Conservation (phyloP, 2,797 vertebrate species). For the Sebastes matsubarae region DNA sequence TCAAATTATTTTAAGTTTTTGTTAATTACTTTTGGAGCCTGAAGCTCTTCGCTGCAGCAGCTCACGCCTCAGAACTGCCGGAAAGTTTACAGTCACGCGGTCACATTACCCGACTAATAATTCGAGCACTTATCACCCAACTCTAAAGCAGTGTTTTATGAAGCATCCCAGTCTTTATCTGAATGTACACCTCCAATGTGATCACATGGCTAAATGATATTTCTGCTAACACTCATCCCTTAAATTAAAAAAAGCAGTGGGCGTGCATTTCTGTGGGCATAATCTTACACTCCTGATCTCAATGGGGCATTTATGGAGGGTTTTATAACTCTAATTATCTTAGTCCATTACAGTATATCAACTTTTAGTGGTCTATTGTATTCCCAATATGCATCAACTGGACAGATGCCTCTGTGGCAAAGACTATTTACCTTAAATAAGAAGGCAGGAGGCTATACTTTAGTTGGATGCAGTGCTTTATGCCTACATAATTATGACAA, state of each 20-base stretch:
- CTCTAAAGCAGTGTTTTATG: constrained; percentile 84
- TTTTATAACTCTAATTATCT: constrained; percentile 89
- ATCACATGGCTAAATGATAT: constrained; percentile 83
- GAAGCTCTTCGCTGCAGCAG: constrained; percentile 75
- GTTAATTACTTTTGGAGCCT: constrained; percentile 87
- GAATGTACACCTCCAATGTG: constrained; percentile 84
- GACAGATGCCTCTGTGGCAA: constrained; percentile 72
- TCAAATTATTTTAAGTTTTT: constrained; percentile 87
- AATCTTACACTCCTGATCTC: constrained; percentile 83
- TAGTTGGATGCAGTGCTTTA: constrained; percentile 45
- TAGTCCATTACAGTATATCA: constrained; percentile 85
- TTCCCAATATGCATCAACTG: constrained; percentile 73
- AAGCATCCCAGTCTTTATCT: constrained; percentile 84
- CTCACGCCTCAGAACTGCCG: constrained; percentile 65
- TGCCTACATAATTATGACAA: constrained; percentile 47
- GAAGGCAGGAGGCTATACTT: constrained; percentile 55
- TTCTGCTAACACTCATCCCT: constrained; percentile 85
- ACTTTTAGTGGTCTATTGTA: constrained; percentile 82
- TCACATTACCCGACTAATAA: constrained; percentile 85
- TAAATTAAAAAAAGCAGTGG: constrained; percentile 87
- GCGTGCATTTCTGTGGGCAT: constrained; percentile 82
- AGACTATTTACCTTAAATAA: constrained; percentile 68
- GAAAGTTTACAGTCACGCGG: constrained; percentile 86
- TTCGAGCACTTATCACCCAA: constrained; percentile 86
- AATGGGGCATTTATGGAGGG: constrained; percentile 83